Evolutionary conservation across 2,888 invertebrate genomes (phyloP).

Genomic region (Octonoba sinensis): DNA sequence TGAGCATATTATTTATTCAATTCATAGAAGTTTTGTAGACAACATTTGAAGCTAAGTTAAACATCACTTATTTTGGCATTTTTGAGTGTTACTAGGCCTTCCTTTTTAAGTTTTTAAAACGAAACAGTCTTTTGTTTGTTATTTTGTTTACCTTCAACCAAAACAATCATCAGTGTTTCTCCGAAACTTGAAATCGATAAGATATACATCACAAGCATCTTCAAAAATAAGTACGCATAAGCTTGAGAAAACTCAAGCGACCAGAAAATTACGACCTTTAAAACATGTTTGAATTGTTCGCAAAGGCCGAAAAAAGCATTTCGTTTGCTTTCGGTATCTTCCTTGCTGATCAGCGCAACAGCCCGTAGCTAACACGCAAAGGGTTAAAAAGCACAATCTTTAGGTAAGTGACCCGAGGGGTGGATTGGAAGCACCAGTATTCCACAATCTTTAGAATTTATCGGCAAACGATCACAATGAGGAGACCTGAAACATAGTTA

Average conservation of each 20-base stretch:
- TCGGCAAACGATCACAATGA: neutral
- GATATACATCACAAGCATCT: no score
- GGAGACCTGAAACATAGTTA: constrained; percentile 4
- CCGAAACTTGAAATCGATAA: no score
- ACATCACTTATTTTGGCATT: no score
- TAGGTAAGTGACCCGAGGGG: constrained; percentile 50
- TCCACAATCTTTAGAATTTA: constrained; percentile 13
- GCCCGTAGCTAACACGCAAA: constrained; percentile 42
- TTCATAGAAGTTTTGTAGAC: no score
- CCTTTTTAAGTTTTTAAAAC: no score
- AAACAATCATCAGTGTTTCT: no score
- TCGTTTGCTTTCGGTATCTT: constrained; percentile 16
- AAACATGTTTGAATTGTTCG: neutral
- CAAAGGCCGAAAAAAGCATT: constrained; percentile 3
- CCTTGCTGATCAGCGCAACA: constrained; percentile 18
- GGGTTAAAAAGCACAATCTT: constrained; percentile 52
- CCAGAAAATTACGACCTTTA: constrained; percentile 49
- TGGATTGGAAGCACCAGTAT: neutral
- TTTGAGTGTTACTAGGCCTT: no score
- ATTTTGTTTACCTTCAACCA: no score
- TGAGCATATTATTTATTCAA: no score
- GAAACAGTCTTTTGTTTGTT: no score
- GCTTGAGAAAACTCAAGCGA: constrained; percentile 22
- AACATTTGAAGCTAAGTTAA: no score
- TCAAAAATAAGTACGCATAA: no score